Conservation (phyloP, 2,888 invertebrate genomes). For the Melanargia galathea region DNA sequence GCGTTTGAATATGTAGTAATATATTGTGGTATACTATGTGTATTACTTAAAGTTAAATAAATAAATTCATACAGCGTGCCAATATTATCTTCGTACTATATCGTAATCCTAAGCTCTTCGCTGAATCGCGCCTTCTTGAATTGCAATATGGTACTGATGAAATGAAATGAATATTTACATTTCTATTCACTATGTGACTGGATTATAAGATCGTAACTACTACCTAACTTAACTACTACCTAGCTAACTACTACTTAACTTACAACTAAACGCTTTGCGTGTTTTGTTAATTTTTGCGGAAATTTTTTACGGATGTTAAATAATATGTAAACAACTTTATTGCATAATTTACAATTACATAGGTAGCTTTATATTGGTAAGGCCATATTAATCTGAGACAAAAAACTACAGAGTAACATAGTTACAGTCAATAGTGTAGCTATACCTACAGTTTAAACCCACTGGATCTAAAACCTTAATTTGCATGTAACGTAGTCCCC, state of each 20-base stretch:
- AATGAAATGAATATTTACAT: slow-evolving; percentile 23
- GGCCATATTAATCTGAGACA: too few species aligned
- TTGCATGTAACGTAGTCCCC: too few species aligned
- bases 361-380: too few species aligned
- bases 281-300: slow-evolving; percentile 1
- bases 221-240: not conserved
- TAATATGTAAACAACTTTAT: too few species aligned
- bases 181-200: slow-evolving; percentile 24
- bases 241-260: too few species aligned
- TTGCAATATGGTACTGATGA: slow-evolving; percentile 31
- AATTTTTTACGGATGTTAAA: slow-evolving; percentile 4
- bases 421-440: too few species aligned
- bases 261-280: not conserved
- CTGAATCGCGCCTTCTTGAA: slow-evolving; percentile 29
- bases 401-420: too few species aligned
- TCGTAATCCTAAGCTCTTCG: slow-evolving; percentile 31
- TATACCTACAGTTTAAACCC: too few species aligned
- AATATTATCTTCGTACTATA: not conserved
- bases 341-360: too few species aligned
- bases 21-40: too few species aligned
- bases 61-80: slow-evolving; percentile 27
- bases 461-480: too few species aligned
- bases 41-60: not conserved
- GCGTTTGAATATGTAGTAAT: too few species aligned
- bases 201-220: not conserved